Evolutionary conservation across 1,140 invertebrate species (phyloP).

Genomic region (Macrosteles quadrilineatus): DNA sequence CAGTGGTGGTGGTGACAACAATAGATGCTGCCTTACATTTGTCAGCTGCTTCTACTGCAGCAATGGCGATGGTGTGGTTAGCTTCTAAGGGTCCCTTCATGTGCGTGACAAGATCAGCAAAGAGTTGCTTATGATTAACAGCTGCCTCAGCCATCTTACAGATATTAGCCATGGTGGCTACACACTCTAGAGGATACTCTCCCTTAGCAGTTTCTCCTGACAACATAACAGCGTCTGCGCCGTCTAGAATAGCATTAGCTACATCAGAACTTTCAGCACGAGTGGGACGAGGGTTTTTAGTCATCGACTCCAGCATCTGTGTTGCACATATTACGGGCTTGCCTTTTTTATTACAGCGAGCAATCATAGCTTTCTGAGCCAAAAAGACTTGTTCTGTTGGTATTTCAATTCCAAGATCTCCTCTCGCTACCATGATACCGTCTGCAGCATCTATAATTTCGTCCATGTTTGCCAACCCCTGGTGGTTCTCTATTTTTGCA

Average conservation of each 20-base stretch:
- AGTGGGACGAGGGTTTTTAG: slow-evolving; percentile 94
- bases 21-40: slow-evolving; percentile 92
- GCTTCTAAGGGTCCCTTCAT: slow-evolving; percentile 54
- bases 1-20: slow-evolving; percentile 94
- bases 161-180: slow-evolving; percentile 94
- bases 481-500: slow-evolving; percentile 97
- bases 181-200: slow-evolving; percentile 90
- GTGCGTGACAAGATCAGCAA: slow-evolving; percentile 77
- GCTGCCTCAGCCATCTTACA: slow-evolving; percentile 98
- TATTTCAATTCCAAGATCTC: slow-evolving; percentile 97
- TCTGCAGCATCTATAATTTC: slow-evolving; percentile 92
- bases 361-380: slow-evolving; percentile 97
- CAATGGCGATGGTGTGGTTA: slow-evolving; percentile 94
- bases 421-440: slow-evolving; percentile 97
- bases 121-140: slow-evolving; percentile 92
- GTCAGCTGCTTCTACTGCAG: slow-evolving; percentile 91
- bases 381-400: slow-evolving; percentile 98
- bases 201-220: slow-evolving; percentile 99
- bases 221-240: slow-evolving; percentile 97
- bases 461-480: slow-evolving; percentile 92
- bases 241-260: slow-evolving; percentile 96
- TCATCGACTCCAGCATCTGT: slow-evolving; percentile 99
- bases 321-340: slow-evolving; percentile 98
- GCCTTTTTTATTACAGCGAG: slow-evolving; percentile 71
- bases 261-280: slow-evolving; percentile 96